Evolutionary conservation across 35 echinoderm and acorn worm species (phyloP), one percentile per base, ranked within the genome.

Genomic region (Ophiothrix spiculata): DNA sequence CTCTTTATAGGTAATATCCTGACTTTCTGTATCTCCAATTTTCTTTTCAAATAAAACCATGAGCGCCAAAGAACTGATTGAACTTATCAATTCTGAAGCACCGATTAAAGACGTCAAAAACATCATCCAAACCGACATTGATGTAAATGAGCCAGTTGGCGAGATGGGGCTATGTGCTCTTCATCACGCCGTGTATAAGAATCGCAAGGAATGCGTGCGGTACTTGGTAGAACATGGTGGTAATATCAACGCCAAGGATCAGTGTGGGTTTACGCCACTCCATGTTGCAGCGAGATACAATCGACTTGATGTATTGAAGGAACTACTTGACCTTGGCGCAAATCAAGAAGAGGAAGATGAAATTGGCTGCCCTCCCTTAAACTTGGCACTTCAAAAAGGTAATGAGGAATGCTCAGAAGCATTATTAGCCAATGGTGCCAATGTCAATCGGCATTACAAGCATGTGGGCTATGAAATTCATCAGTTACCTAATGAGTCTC

Each of bases 101-200:
- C 64, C 37, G 34, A 19, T 75, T 21, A 38, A 46, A 31, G 40
- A 56, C 34, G 29, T 90, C 33, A 28, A 56, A 11, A 56, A n/a
- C 37, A 15, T 56, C 31, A 28, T 90, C 36, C 11, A 41, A 60
- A 33, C n/a, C 33, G 39, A 83, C 15, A 79, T 86, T 37, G 86
- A 99, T 75, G 60, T 94, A 13, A 86, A 94, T 45, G 63, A 92
- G 46, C 83, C 92, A 0, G 78, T 90, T 4, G 92, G 96, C 17
- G 86, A 88, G 10, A 38, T 99, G 85, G 74, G 84, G 2, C 84
- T 99, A 16, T 54, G 88, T 38, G 80, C 96, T 41, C 74, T 99
- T 73, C 96, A 99, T 42, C 96, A 99, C 74, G 89, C 96, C 54
- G 96, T 94, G 17, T 87, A 91, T 56, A 99, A 92, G 49, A 79